Evolutionary conservation across 2,797 vertebrate species (phyloP), one percentile per base, ranked within the genome.

Genomic region (Natrix natrix): DNA sequence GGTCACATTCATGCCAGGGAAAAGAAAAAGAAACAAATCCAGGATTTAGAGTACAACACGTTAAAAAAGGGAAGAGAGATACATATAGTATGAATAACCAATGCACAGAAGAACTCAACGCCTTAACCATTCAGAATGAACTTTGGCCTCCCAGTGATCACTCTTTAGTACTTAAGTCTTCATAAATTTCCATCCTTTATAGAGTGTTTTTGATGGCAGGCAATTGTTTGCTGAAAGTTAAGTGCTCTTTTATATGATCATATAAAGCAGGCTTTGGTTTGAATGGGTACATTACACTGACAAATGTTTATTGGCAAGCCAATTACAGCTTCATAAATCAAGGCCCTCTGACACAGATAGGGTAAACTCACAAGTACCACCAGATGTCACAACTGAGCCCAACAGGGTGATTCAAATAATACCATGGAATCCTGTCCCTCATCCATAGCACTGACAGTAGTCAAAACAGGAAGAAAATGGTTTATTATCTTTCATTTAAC

Each of bases 211-310:
- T 98, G 98, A 99, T 97, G 97, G 97, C 97, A 97, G 95, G 95
- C 98, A 98, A 98, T 98, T 97, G 97, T 98, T 98, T 97, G 97
- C 97, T 98, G 97, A 98, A 98, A 98, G 98, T 97, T 98, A 98
- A 98, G 98, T 98, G 98, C 98, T 97, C 97, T 98, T 98, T 97
- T 98, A 98, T 98, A 97, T 98, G 98, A 98, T 98, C 98, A 98
- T 98, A 97, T 98, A 98, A 98, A 97, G 97, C 97, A 97, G 96
- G 96, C 97, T 97, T 92, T 96, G 95, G 96, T 97, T 97, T 98
- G 97, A 97, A 97, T 97, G 96, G 97, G 97, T 97, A 98, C 93
- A 96, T 96, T 96, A 96, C 96, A 98, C 97, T 98, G 97, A 98
- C 98, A 98, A 98, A 97, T 97, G 98, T 98, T 98, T 98, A 98